A percentile compares a stretch with the other conserved stretches of the same genome.
These are phyloP conservation scores for Pantelozetes paolii DNA, from an alignment of 2,888 invertebrate genomes.

Conservation along the genomic window DNA sequence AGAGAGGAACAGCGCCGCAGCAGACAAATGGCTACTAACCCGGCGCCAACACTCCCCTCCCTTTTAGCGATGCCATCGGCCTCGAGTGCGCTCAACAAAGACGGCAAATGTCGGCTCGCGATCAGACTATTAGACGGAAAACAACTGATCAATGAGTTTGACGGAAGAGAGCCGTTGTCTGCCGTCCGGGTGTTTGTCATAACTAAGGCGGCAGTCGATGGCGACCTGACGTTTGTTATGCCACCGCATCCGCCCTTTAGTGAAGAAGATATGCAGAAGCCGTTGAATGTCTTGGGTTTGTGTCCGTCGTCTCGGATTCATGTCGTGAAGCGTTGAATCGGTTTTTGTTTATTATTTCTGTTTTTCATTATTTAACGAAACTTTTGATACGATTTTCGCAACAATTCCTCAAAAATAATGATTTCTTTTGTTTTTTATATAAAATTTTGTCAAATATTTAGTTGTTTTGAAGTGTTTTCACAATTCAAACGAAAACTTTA, in stretches of 20 bases:
- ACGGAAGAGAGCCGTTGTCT: slow-evolving; percentile 26
- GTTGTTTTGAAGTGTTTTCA: no score
- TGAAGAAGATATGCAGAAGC: slow-evolving; percentile 39
- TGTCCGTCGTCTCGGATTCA: slow-evolving; percentile 39
- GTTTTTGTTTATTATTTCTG: no score
- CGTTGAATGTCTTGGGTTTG: slow-evolving; percentile 31
- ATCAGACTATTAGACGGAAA: slow-evolving; percentile 39
- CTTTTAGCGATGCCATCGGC: background rate
- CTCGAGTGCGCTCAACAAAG: slow-evolving; percentile 9
- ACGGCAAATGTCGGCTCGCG: slow-evolving; percentile 39
- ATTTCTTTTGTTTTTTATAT: no score
- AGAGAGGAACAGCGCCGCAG: slow-evolving; percentile 31
- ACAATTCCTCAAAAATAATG: no score
- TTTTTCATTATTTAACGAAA: no score
- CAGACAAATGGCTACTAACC: background rate
- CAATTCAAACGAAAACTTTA: no score
- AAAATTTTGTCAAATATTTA: no score
- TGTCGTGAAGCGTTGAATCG: slow-evolving; percentile 41
- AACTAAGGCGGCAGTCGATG: slow-evolving; percentile 22
- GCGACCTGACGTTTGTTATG: slow-evolving; percentile 37
- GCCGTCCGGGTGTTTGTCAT: slow-evolving; percentile 38
- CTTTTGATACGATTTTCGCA: no score
- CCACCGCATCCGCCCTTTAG: slow-evolving; percentile 35
- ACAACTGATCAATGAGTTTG: slow-evolving; percentile 36
- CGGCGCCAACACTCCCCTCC: background rate